Evolutionary conservation across 1,140 invertebrate species (phyloP), one percentile per base, ranked within the genome.

Genomic region (Paracyclopina nana): DNA sequence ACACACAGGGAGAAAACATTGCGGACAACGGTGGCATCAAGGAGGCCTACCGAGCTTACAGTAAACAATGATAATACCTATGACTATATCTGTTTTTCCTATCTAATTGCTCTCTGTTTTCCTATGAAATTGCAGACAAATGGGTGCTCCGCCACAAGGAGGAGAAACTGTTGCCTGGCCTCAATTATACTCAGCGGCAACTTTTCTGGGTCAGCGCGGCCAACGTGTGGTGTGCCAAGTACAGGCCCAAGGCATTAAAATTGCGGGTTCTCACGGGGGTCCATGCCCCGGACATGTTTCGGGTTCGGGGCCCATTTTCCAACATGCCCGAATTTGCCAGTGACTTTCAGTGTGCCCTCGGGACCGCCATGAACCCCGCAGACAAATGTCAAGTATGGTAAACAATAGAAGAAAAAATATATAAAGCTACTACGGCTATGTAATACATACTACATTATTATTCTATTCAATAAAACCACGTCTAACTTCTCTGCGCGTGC

Each of bases 261-360:
- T 61, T 61, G 50, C 69, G 77, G 24, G 77, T 84, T 54, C 74
- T 78, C 2, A 81, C 79, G 0, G 72, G 73, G 49, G 60, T 55
- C 5, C 61, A 85, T 60, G 80, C 80, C 16, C 81, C 81, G 0
- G 77, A 76, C 18, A 71, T 76, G 52, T 87, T 79, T 69, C 76
- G 86, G 26, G 82, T 94, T 0, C 68, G 81, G 34, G 87, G 88
- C 4, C 82, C 87, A 0, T 63, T 94, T 14, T 82, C 83, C 27
- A 96, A 96, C 62, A 79, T 83, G 68, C 70, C 76, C 44, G 79
- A 88, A 50, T 96, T 95, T 65, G 69, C 82, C 1, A 64, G 70
- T 49, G 84, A 88, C 63, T 95, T 87, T 65, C 76, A 79, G 41
- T 96, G 90, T 64, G 78, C 81, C 0, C 49, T 67, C 0, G 78